These are phyloP conservation scores for Zygothrica quintamaculata DNA, from an alignment of 2,888 invertebrate species.

Conservation along the genomic window DNA sequence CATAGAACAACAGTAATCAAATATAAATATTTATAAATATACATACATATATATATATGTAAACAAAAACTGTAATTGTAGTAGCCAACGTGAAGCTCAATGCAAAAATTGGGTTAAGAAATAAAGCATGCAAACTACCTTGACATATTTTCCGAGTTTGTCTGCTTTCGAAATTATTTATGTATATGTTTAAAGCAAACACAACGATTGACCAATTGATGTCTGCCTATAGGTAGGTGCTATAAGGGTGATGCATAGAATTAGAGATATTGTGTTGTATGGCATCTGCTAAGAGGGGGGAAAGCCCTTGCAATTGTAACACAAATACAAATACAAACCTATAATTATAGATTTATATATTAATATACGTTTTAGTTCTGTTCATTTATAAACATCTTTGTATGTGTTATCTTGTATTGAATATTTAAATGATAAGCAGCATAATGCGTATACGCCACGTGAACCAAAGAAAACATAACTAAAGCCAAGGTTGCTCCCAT, in stretches of 20 bases:
- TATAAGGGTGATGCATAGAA: too few relatives aligned
- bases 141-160: conserved; percentile 62
- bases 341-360: too few relatives aligned
- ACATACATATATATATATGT: conserved; percentile 2
- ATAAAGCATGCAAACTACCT: conserved; percentile 76
- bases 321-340: too few relatives aligned
- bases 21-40: conserved; percentile 17
- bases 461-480: conserved; percentile 31
- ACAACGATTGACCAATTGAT: conserved; percentile 26
- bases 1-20: conserved; percentile 26
- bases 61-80: conserved; percentile 9
- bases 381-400: conserved; percentile 7
- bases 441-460: conserved; percentile 53
- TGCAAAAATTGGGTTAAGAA: conserved; percentile 72
- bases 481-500: conserved; percentile 38
- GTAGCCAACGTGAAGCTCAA: conserved; percentile 25
- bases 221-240: too few relatives aligned
- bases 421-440: conserved; percentile 63
- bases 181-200: conserved; percentile 38
- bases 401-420: too few relatives aligned
- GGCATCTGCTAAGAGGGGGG: too few relatives aligned
- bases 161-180: conserved; percentile 51
- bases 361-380: too few relatives aligned
- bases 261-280: too few relatives aligned
- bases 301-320: conserved; percentile 66